Base-by-base conservation (phyloP, 2,888 invertebrate species). In the Drosophila ustulata region DNA sequence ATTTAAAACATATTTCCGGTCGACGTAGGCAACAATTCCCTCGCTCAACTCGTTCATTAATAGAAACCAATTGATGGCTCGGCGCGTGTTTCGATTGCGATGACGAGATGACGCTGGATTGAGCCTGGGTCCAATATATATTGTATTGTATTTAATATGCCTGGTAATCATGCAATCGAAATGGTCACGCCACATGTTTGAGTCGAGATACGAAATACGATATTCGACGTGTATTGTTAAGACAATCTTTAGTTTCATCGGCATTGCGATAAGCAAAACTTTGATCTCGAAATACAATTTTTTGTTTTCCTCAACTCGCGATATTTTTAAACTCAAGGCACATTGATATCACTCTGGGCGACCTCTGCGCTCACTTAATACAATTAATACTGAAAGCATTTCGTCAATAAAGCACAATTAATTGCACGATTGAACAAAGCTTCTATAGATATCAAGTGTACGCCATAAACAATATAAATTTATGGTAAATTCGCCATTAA, bases 1-100 rank as follows among this genome's bases (percentile, higher is more conserved):
- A 82, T 77, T 86, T 70, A 49, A 70, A 77, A 49, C 78, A 75
- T 64, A 75, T 64, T 86, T 82, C 82, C 82, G 89, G 80, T 80
- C 63, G 46, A 41, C 52, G 11, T 7, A 43, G 11, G 5, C 43
- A 45, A 32, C 45, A 37, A n/a, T 37, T 4, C 37, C 34, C 46
- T 25, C 66, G 68, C 62, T 75, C 66, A 70, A 37, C 52, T 66
- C 55, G 57, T 72, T 70, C 75, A 82, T 82, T 82, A 82, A 82
- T 82, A 80, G 80, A 86, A 82, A 74, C 71, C 83, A 82, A 86
- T 88, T 86, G 66, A 43, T 65, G 62, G 11, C 23, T 11, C 49
- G 51, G 47, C 53, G 66, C 53, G 65, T 62, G 70, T 59, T 56
- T 41, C 18, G 13, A 41, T 59, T 56, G 13, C 18, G 13, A 41